A percentile compares a stretch with the other conserved stretches of the same genome.
Conservation (phyloP, 1,140 invertebrate species). For the Augochlora pura region DNA sequence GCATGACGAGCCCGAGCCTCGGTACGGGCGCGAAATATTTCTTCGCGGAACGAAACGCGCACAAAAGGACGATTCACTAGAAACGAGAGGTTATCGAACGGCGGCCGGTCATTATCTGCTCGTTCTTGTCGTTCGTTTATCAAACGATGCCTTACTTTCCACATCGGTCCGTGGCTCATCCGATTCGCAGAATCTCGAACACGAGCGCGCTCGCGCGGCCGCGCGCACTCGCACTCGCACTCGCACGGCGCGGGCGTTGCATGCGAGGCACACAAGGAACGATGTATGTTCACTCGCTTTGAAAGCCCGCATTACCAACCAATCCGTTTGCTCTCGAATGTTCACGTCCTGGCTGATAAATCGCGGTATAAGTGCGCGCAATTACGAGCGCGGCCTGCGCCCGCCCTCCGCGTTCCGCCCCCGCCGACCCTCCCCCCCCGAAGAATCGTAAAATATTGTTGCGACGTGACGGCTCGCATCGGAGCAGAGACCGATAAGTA, state of each 20-base stretch:
- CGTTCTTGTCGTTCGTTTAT: slow-evolving; percentile 56
- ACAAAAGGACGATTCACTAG: slow-evolving; percentile 56
- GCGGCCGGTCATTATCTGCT: slow-evolving; percentile 52
- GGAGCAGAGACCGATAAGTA: slow-evolving; percentile 60
- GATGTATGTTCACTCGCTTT: slow-evolving; percentile 24
- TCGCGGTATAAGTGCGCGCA: slow-evolving; percentile 47
- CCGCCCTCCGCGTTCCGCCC: background rate
- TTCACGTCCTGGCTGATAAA: slow-evolving; percentile 54
- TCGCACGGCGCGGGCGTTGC: background rate
- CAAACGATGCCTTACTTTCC: slow-evolving; percentile 53
- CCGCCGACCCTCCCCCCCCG: slow-evolving; percentile 5
- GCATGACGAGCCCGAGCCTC: background rate
- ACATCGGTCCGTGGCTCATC: slow-evolving; percentile 42
- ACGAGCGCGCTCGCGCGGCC: background rate
- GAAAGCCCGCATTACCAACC: slow-evolving; percentile 37
- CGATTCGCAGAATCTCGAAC: slow-evolving; percentile 50
- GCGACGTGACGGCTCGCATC: slow-evolving; percentile 36
- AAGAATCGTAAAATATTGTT: slow-evolving; percentile 51
- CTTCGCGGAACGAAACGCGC: slow-evolving; percentile 31
- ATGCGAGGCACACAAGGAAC: too few species aligned
- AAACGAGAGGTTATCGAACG: slow-evolving; percentile 47
- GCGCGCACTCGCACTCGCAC: background rate
- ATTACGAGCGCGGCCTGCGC: slow-evolving; percentile 43
- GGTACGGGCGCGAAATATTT: slow-evolving; percentile 34
- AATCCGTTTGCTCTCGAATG: slow-evolving; percentile 34